These are phyloP conservation scores for Anagyrus pseudococci DNA, from an alignment of 2,888 invertebrate species.

Conservation along the genomic window DNA sequence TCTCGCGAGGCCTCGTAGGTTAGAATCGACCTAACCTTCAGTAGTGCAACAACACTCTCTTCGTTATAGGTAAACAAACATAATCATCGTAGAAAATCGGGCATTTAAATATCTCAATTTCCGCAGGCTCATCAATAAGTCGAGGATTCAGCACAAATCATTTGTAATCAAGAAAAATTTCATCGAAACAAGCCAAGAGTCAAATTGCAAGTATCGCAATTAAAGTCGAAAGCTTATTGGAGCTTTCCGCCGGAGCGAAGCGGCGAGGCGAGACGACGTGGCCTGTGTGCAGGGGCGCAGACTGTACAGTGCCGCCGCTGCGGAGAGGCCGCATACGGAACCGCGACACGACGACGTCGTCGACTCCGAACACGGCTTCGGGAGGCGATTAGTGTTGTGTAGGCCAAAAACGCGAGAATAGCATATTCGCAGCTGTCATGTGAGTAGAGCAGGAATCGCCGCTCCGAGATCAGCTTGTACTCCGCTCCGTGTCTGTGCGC, in stretches of 20 bases:
- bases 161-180: not conserved
- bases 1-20: too few species aligned
- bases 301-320: too few species aligned
- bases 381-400: too few species aligned
- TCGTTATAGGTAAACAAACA: too few species aligned
- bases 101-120: not conserved
- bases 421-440: too few species aligned
- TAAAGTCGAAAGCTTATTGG: constrained; percentile 13
- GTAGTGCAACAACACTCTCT: not conserved
- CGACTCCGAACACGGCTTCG: too few species aligned
- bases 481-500: not conserved
- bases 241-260: constrained; percentile 15
- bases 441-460: not conserved
- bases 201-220: too few species aligned
- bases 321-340: too few species aligned
- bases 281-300: constrained; percentile 5
- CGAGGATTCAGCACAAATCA: not conserved
- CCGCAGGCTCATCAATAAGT: too few species aligned
- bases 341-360: not conserved
- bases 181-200: not conserved
- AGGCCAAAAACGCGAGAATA: too few species aligned
- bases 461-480: not conserved
- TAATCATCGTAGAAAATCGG: too few species aligned
- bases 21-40: constrained; percentile 18
- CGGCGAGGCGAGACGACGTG: constrained; percentile 25